Percentiles rank a stretch among this genome's conserved stretches.
Conservation (phyloP, 2,888 invertebrate species). For the Blastobasis adustella region DNA sequence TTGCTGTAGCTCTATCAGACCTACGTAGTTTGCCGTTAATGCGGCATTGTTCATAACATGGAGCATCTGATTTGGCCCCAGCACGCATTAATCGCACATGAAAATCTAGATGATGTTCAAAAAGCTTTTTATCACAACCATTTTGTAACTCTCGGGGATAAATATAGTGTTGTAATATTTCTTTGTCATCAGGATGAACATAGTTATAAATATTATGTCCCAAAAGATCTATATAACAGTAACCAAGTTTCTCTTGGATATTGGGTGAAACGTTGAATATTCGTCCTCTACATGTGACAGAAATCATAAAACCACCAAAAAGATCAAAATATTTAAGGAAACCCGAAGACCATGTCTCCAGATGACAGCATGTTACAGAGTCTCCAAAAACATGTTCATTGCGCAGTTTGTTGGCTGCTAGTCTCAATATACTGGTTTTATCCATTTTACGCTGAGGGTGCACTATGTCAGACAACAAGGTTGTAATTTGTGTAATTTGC, state of each 20-base stretch:
- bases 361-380: slow-evolving; percentile 60
- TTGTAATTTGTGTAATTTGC: slow-evolving; percentile 87
- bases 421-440: slow-evolving; percentile 91
- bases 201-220: slow-evolving; percentile 91
- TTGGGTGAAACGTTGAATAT: slow-evolving; percentile 90
- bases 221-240: slow-evolving; percentile 90
- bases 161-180: slow-evolving; percentile 81
- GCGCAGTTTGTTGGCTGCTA: slow-evolving; percentile 89
- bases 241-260: slow-evolving; percentile 89
- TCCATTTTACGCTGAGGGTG: slow-evolving; percentile 89
- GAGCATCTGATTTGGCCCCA: slow-evolving; percentile 81
- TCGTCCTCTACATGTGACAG: slow-evolving; percentile 86
- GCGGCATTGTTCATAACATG: slow-evolving; percentile 81
- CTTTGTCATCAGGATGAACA: slow-evolving; percentile 89
- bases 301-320: slow-evolving; percentile 86
- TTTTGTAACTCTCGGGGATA: slow-evolving; percentile 69
- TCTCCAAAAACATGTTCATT: slow-evolving; percentile 82
- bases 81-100: slow-evolving; percentile 77
- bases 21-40: slow-evolving; percentile 79
- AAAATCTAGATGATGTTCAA: slow-evolving; percentile 72
- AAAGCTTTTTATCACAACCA: slow-evolving; percentile 41
- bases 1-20: slow-evolving; percentile 73
- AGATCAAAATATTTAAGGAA: slow-evolving; percentile 79
- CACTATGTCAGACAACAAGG: slow-evolving; percentile 88
- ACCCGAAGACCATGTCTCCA: slow-evolving; percentile 69